Conservation (phyloP, 2,888 invertebrate genomes). For the Lottia scabra region DNA sequence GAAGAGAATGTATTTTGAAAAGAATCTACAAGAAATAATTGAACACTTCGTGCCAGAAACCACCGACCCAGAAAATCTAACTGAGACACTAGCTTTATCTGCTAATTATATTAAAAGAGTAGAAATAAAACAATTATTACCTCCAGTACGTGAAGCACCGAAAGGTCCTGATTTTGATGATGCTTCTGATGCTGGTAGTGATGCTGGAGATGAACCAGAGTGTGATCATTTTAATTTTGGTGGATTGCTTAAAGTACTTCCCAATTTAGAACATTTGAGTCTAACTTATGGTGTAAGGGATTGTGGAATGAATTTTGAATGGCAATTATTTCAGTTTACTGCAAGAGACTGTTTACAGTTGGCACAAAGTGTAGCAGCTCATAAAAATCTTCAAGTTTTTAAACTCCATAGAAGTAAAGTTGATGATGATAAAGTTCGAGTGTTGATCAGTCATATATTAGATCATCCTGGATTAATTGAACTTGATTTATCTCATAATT, state of each 20-base stretch:
- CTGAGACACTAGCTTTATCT: conserved; percentile 61
- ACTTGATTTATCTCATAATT: conserved; percentile 68
- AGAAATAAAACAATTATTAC: conserved; percentile 65
- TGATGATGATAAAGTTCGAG: conserved; percentile 67
- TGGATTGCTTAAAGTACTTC: conserved; percentile 59
- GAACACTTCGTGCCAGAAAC: conserved; percentile 68
- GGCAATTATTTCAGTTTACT: conserved; percentile 70
- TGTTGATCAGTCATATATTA: conserved; percentile 67
- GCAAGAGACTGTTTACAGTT: conserved; percentile 67
- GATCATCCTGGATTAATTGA: conserved; percentile 66
- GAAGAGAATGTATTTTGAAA: conserved; percentile 70
- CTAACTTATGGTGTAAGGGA: conserved; percentile 68
- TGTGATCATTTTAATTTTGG: conserved; percentile 69
- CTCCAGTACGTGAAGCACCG: conserved; percentile 65
- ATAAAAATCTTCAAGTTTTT: conserved; percentile 64
- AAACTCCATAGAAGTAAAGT: conserved; percentile 66
- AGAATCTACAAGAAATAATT: conserved; percentile 66
- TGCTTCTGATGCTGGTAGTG: conserved; percentile 64
- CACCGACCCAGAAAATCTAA: conserved; percentile 60
- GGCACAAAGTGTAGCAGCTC: conserved; percentile 65
- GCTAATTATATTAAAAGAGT: conserved; percentile 64
- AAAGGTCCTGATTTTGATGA: conserved; percentile 65
- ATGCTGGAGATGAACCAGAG: conserved; percentile 65
- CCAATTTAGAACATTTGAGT: conserved; percentile 65
- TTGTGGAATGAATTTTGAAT: conserved; percentile 71